These are phyloP conservation scores for Acleris sparsana DNA, from an alignment of 2,888 invertebrate species.

Conservation along the genomic window DNA sequence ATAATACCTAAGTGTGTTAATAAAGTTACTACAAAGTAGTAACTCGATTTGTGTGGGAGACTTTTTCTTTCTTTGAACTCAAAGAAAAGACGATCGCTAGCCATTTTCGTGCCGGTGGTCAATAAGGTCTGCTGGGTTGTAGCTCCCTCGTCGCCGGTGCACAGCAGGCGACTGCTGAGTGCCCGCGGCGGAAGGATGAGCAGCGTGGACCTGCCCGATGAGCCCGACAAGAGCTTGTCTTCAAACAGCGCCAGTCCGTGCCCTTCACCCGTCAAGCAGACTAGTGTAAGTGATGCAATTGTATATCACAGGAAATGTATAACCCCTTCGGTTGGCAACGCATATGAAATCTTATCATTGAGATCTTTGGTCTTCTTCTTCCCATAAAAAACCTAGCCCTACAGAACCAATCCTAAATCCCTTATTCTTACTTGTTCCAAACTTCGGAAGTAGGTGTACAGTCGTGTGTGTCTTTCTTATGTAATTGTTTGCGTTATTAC, in stretches of 20 bases:
- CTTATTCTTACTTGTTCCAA: too few species aligned
- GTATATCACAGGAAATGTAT: background rate
- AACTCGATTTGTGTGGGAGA: too few species aligned
- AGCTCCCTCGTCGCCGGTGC: constrained; percentile 97
- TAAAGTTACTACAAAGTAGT: too few species aligned
- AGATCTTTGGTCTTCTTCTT: too few species aligned
- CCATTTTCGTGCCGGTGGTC: background rate
- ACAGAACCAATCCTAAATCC: too few species aligned
- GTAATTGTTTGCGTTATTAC: too few species aligned
- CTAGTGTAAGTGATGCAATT: constrained; percentile 56
- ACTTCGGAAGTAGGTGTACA: too few species aligned
- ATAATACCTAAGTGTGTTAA: too few species aligned
- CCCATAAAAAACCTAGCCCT: too few species aligned
- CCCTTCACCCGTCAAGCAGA: constrained; percentile 90
- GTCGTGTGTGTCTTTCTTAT: too few species aligned
- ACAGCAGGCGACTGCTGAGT: constrained; percentile 91
- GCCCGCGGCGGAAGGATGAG: constrained; percentile 94
- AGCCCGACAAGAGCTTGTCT: constrained; percentile 94
- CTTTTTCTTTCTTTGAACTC: background rate
- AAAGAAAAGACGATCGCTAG: background rate
- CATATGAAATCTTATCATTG: too few species aligned
- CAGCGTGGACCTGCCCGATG: constrained; percentile 95
- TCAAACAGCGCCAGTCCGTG: constrained; percentile 97
- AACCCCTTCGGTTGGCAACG: too few species aligned
- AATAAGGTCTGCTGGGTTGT: constrained; percentile 40